Evolutionary conservation across 2,797 vertebrate genomes (phyloP).

Genomic region (Sebastiscus tertius): DNA sequence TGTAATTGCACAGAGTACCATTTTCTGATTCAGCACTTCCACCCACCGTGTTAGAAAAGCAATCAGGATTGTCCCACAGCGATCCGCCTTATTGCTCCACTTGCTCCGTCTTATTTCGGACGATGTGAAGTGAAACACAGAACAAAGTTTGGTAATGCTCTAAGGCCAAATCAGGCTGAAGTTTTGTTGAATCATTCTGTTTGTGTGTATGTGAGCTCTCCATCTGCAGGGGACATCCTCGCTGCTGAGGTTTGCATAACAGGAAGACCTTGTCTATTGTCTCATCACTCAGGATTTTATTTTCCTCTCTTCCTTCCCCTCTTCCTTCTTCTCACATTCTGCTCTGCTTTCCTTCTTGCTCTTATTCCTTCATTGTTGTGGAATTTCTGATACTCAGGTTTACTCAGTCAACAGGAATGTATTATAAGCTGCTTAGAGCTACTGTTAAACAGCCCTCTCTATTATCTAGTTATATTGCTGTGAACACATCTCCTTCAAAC

Average conservation of each 20-base stretch:
- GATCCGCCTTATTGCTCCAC: conserved; percentile 51
- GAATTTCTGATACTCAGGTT: too few species aligned
- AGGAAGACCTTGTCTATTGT: conserved; percentile 49
- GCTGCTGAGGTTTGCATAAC: conserved; percentile 47
- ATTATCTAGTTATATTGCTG: too few species aligned
- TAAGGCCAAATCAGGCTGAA: conserved; percentile 26
- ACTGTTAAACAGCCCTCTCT: too few species aligned
- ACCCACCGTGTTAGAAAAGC: conserved; percentile 52
- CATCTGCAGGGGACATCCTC: conserved; percentile 27
- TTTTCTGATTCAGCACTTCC: conserved; percentile 68
- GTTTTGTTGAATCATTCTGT: conserved; percentile 23
- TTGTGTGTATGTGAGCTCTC: neutral
- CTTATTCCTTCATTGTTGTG: neutral
- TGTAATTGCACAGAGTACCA: conserved; percentile 43
- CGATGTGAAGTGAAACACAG: conserved; percentile 34
- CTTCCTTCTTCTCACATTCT: neutral
- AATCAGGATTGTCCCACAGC: conserved; percentile 61
- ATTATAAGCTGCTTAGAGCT: too few species aligned
- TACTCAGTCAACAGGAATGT: too few species aligned
- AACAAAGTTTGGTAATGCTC: conserved; percentile 24
- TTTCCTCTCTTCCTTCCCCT: neutral
- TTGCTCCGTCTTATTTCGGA: conserved; percentile 50
- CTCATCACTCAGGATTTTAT: conserved; percentile 24
- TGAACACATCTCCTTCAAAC: too few species aligned
- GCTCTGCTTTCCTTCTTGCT: neutral